Base-by-base conservation (phyloP, 2,797 vertebrate species). In the Pristis pectinata region DNA sequence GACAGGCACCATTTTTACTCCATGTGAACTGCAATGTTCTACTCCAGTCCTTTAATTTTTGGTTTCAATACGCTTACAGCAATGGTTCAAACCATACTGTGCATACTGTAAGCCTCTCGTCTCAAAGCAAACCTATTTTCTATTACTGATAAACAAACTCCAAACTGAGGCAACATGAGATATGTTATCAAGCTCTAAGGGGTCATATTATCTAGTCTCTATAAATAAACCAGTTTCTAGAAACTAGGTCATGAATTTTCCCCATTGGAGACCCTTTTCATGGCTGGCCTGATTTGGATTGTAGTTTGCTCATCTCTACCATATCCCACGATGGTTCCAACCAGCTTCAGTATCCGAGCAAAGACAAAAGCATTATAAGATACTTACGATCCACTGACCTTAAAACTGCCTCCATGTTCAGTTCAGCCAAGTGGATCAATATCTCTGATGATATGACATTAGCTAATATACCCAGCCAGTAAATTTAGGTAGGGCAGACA, bases 1-100 rank as follows among this genome's bases (percentile, higher is more conserved):
- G 95, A 97, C 96, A 94, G 77, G 93, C 92, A 94, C 94, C 94
- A 94, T 94, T 96, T 96, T 97, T 97, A 96, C 95, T 95, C 96
- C 96, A 96, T 97, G 97, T 97, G 97, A 97, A 97, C 97, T 97
- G 97, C 97, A 97, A 97, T 96, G 97, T 97, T 96, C 96, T 96
- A 96, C 97, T 97, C 97, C 97, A 97, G 97, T 97, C 97, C 83
- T 85, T 94, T 94, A 94, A 83, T 95, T 96, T 98, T 98, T 98
- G 97, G 97, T 98, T 98, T 97, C 98, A 97, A 97, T 97, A 97
- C 97, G 97, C 97, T 97, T 98, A 97, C 97, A 97, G 96, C 95
- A 94, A 94, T 74, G 95, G 94, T 93, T 94, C 61, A 96, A 97
- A 93, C 96, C 76, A 95, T 95, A 97, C 96, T 96, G 96, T 96